These are phyloP conservation scores for Azorinus chamasolen DNA, from an alignment of 2,888 invertebrate genomes.

Conservation along the genomic window DNA sequence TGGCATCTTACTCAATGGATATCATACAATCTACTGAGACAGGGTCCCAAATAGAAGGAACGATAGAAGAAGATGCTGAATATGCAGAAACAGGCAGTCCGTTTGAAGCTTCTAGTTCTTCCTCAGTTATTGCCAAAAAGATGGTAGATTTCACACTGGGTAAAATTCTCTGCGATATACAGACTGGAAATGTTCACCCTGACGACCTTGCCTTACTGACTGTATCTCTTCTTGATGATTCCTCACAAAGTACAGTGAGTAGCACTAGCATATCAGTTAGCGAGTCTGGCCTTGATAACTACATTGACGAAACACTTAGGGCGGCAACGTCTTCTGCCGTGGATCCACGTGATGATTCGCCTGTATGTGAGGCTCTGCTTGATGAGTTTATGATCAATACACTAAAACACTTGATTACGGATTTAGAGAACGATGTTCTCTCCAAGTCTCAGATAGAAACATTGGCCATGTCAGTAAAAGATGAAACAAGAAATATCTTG, in stretches of 20 bases:
- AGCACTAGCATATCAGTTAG: conserved; percentile 22
- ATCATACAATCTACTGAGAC: conserved; percentile 50
- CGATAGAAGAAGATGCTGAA: conserved; percentile 38
- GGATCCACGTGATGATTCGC: conserved; percentile 56
- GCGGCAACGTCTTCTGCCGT: conserved; percentile 36
- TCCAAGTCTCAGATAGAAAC: conserved; percentile 57
- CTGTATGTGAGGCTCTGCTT: conserved; percentile 62
- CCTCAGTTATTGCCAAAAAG: conserved; percentile 63
- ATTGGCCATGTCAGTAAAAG: conserved; percentile 57
- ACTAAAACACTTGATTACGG: conserved; percentile 60
- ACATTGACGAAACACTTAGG: conserved; percentile 63
- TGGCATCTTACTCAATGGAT: conserved; percentile 66
- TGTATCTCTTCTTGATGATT: conserved; percentile 52
- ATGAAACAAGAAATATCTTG: conserved; percentile 34
- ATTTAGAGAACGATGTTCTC: conserved; percentile 62
- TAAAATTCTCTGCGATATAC: conserved; percentile 63
- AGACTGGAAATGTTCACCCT: conserved; percentile 55
- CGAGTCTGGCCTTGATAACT: conserved; percentile 56
- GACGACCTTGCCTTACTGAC: conserved; percentile 71
- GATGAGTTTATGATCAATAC: conserved; percentile 70
- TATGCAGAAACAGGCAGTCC: conserved; percentile 27
- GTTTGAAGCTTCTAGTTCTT: conserved; percentile 39
- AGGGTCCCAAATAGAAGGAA: conserved; percentile 10
- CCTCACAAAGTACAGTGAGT: conserved; percentile 7
- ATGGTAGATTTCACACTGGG: conserved; percentile 71